Evolutionary conservation across 2,797 vertebrate genomes (phyloP).

Genomic region (Chiloscyllium punctatum): DNA sequence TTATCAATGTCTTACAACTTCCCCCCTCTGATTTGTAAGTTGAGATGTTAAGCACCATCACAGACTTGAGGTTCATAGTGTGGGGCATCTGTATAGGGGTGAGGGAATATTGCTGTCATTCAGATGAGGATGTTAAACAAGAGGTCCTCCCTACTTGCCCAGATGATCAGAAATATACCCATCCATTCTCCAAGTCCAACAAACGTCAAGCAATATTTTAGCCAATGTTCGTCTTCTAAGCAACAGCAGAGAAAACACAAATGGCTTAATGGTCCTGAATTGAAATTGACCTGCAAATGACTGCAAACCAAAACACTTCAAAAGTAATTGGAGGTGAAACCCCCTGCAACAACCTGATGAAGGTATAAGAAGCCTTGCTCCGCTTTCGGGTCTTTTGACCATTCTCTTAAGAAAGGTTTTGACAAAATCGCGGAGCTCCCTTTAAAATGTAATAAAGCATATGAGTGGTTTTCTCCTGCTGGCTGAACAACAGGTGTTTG

Average conservation of each 20-base stretch:
- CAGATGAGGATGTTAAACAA: not conserved
- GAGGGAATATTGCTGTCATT: not conserved
- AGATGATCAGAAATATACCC: not conserved
- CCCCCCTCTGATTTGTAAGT: not conserved
- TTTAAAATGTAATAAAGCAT: not conserved
- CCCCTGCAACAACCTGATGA: not conserved
- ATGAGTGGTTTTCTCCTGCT: not conserved
- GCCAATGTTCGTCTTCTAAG: not conserved
- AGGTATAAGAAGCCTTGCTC: not conserved
- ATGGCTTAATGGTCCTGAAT: not conserved
- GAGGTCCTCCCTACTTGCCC: not conserved
- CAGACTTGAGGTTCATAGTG: not conserved
- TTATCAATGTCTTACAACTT: too few species aligned
- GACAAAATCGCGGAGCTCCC: not conserved
- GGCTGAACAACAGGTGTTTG: too few species aligned
- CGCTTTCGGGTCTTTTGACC: not conserved
- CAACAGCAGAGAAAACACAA: not conserved
- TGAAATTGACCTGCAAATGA: not conserved
- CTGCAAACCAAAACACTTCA: not conserved
- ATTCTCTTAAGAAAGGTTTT: not conserved
- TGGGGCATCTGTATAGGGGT: not conserved
- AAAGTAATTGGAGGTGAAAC: not conserved
- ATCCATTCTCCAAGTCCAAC: not conserved
- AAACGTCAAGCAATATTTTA: not conserved
- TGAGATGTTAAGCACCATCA: not conserved